Conservation (phyloP, 1,140 invertebrate species). For the Pinna nobilis region DNA sequence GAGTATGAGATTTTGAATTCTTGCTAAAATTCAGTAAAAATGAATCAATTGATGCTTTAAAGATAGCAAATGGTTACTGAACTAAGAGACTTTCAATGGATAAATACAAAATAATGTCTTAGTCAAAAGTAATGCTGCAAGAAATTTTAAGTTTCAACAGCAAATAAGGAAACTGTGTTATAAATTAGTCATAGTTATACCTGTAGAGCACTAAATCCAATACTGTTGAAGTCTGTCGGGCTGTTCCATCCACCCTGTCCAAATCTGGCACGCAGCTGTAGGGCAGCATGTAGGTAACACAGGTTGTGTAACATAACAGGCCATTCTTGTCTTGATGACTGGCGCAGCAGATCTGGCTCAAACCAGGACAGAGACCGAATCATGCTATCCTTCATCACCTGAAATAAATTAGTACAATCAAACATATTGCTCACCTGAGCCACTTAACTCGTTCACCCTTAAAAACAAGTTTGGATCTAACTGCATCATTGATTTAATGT, state of each 20-base stretch:
- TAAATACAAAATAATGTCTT: too few relatives aligned
- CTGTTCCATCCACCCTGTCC: slow-evolving; percentile 70
- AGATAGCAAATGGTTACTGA: too few relatives aligned
- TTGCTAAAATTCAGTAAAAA: too few relatives aligned
- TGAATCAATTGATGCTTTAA: too few relatives aligned
- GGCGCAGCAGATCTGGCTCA: slow-evolving; percentile 70
- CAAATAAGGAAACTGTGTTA: not conserved
- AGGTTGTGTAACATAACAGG: slow-evolving; percentile 72
- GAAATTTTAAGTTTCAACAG: not conserved
- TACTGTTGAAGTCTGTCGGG: slow-evolving; percentile 60
- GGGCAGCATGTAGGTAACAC: slow-evolving; percentile 72
- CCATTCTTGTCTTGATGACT: slow-evolving; percentile 68
- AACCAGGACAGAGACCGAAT: slow-evolving; percentile 67
- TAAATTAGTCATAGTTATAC: slow-evolving; percentile 37
- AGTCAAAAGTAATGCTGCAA: too few relatives aligned
- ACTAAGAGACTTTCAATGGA: too few relatives aligned
- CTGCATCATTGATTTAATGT: too few relatives aligned
- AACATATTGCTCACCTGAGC: too few relatives aligned
- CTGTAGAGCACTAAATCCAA: slow-evolving; percentile 67
- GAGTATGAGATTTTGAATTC: too few relatives aligned
- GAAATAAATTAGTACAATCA: not conserved
- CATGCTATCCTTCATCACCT: slow-evolving; percentile 73
- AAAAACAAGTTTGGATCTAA: too few relatives aligned
- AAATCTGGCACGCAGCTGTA: slow-evolving; percentile 69
- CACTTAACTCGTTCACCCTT: too few relatives aligned